These are phyloP conservation scores for Pteronura brasiliensis DNA, from an alignment of 2,113 vertebrate genomes.

Conservation along the genomic window DNA sequence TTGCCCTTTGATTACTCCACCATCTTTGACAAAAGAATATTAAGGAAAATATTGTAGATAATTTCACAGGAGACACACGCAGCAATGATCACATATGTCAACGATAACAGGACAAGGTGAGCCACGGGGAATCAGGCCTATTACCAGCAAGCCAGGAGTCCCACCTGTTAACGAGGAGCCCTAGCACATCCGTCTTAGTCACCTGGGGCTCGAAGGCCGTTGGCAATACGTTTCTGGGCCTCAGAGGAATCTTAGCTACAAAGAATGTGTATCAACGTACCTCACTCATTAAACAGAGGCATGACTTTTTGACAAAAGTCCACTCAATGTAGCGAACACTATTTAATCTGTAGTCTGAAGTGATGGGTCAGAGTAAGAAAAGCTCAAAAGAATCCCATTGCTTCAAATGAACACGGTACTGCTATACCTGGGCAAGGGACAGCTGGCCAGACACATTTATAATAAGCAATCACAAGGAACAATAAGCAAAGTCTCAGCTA, in stretches of 20 bases:
- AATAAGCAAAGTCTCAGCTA: background rate
- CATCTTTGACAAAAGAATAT: slow-evolving; percentile 28
- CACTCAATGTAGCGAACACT: background rate
- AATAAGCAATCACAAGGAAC: background rate
- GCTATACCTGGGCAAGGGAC: background rate
- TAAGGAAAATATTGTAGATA: background rate
- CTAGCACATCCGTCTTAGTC: background rate
- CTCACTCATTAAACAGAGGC: background rate
- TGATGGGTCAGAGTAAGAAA: background rate
- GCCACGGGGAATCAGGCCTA: background rate
- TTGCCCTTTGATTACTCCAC: background rate
- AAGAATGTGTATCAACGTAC: background rate
- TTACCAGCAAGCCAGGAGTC: background rate
- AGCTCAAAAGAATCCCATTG: background rate
- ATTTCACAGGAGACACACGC: background rate
- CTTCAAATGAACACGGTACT: background rate
- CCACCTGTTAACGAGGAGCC: background rate
- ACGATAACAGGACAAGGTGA: background rate
- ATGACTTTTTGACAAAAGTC: background rate
- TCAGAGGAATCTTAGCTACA: background rate
- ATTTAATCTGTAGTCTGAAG: background rate
- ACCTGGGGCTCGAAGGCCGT: background rate
- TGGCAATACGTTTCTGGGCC: background rate
- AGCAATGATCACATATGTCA: background rate
- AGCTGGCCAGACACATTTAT: background rate